Evolutionary conservation across 2,888 invertebrate genomes (phyloP), one percentile per base, ranked within the genome.

Genomic region (Lasioglossum lativentre): DNA sequence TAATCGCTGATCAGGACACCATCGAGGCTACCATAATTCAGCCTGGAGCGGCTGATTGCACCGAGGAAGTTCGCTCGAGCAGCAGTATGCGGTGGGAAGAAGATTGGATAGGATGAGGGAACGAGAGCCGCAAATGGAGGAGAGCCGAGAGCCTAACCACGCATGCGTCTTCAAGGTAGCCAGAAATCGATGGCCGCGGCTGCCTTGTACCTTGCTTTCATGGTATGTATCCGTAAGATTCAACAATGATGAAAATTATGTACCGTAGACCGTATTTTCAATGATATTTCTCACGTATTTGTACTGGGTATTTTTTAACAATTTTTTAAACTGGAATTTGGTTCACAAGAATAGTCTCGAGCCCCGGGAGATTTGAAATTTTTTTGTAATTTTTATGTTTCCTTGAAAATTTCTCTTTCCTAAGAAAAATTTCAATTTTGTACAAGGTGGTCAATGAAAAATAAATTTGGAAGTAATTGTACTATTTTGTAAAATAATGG

Each of bases 121-220:
- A 74, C 56, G 56, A 63, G 75, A 76, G 76, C 38, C 19, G 71
- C 76, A 56, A 82, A 56, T 38, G 68, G 71, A 74, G 66, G 40
- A 81, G 71, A 76, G 56, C 63, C 70, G 68, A 27, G 23, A 23
- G 40, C 34, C 30, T 40, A n/a, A 47, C 27, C 42, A 91, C 93
- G 93, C 92, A 89, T 88, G 93, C 93, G 92, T 86, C 23, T 10
- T 59, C 27, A 10, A 59, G 74, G 71, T 77, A 79, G 85, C 81
- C 88, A 91, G 91, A 92, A 94, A 94, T 94, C 94, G 93, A 94
- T 94, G 94, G 93, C 90, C 90, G 93, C 86, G 84, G 85, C 85
- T 90, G 81, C 34, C 74, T 78, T 59, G 38, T 42, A 30, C 59
- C 70, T 76, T 56, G 52, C 75, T 63, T 68, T 59, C 52, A 6